A percentile compares a stretch with the other conserved stretches of the same genome.
Conservation (phyloP, 2,888 invertebrate genomes). For the Heteromurus nitidus region DNA sequence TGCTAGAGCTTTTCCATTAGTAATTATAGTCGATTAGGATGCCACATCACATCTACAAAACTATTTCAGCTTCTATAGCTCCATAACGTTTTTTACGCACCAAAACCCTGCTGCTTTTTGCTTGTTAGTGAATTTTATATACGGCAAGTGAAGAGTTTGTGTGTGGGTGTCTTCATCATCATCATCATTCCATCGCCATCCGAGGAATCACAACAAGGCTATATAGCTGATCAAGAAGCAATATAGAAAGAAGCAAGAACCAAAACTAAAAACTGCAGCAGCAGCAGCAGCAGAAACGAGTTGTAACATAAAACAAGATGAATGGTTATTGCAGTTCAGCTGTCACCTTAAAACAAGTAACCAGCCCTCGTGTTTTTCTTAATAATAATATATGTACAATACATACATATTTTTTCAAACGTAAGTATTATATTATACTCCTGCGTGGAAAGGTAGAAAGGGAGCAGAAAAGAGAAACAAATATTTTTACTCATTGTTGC, state of each 20-base stretch:
- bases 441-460: too few relatives aligned
- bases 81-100: too few relatives aligned
- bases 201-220: slow-evolving; percentile 26
- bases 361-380: slow-evolving; percentile 42
- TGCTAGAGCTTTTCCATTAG: neutral
- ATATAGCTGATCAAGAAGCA: slow-evolving; percentile 30
- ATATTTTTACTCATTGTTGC: neutral
- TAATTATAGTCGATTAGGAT: neutral
- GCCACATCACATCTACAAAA: neutral
- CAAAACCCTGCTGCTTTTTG: too few relatives aligned
- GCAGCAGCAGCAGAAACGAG: too few relatives aligned
- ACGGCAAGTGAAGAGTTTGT: slow-evolving; percentile 10
- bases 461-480: neutral
- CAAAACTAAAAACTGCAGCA: slow-evolving; percentile 33
- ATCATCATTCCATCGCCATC: slow-evolving; percentile 38
- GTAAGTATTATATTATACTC: too few relatives aligned
- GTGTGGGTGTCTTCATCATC: slow-evolving; percentile 45
- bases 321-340: slow-evolving; percentile 55
- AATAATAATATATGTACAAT: neutral
- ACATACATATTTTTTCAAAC: neutral
- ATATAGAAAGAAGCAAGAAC: slow-evolving; percentile 25
- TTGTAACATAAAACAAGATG: slow-evolving; percentile 48
- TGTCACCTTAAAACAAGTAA: slow-evolving; percentile 58
- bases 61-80: neutral
- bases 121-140: too few relatives aligned